Conservation (phyloP, 1,140 invertebrate genomes). For the Riptortus pedestris region DNA sequence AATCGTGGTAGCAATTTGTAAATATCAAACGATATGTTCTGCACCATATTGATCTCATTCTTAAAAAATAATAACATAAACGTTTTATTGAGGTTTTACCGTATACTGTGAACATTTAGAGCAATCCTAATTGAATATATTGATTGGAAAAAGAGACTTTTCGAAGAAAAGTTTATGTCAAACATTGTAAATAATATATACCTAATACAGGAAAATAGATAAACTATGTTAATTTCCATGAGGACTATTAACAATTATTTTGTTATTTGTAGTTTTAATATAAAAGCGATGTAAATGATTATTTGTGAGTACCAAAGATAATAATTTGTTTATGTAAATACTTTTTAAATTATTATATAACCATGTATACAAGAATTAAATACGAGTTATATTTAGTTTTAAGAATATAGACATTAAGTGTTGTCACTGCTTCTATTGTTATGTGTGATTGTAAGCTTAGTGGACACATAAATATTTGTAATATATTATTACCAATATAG, state of each 20-base stretch:
- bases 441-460: constrained; percentile 27
- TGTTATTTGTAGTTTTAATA: constrained; percentile 13
- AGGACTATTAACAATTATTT: constrained; percentile 13
- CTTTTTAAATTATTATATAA: constrained; percentile 26
- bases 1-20: too few species aligned
- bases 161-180: background rate
- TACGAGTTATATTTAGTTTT: constrained; percentile 16
- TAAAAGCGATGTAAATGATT: constrained; percentile 9
- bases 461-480: constrained; percentile 25
- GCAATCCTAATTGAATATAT: too few species aligned
- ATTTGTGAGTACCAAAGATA: constrained; percentile 24
- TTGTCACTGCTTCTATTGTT: constrained; percentile 26
- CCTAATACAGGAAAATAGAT: background rate
- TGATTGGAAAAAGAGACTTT: background rate
- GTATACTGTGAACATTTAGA: too few species aligned
- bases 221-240: constrained; percentile 12
- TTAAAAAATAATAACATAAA: too few species aligned
- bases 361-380: constrained; percentile 25
- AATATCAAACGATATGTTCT: too few species aligned
- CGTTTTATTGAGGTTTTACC: too few species aligned
- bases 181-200: constrained; percentile 2
- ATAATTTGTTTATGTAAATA: constrained; percentile 27
- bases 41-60: too few species aligned
- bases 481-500: constrained; percentile 25
- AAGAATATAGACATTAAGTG: constrained; percentile 12